Evolutionary conservation across 2,113 vertebrate genomes (phyloP), one percentile per base, ranked within the genome.

Genomic region (Ariopsis seemanni): DNA sequence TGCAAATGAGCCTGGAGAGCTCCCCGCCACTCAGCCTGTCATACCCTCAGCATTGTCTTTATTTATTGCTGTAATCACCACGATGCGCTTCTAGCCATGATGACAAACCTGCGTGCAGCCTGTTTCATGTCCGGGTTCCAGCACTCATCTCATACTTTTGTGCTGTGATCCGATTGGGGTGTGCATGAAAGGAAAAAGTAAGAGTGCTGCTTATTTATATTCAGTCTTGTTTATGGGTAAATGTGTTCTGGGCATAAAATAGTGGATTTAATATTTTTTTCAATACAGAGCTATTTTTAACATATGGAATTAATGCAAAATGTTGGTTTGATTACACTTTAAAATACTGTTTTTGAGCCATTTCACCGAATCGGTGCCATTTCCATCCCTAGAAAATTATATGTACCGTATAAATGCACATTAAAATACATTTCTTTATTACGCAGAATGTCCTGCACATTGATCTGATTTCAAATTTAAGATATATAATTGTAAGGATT

Each of bases 41-140:
- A 97, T 96, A 95, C 96, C 96, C 96, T 95, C 95, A 95, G 96
- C 96, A 96, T 96, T 96, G 97, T 97, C 97, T 97, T 99, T 98
- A 98, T 98, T 98, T 97, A 99, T 97, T 97, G 96, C 95, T 97
- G 96, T 97, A 97, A 98, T 99, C 98, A 97, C 96, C 96, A 96
- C 94, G 92, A 96, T 97, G 97, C 97, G 97, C 97, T 97, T 97
- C 96, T 94, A 97, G 97, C 97, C 94, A 97, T 95, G 96, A 96
- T 95, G 96, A 96, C 96, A 96, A 96, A 93, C 95, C 96, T 53
- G 58, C 42, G 11, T 8, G n/a, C 84, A 63, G 72, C 15, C 71
- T 85, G 34, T 25, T 48, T 72, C 42, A 62, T 77, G 86, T 58
- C 71, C 25, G n/a, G 42, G 34, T 77, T 60, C 17, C 69, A 52